Evolutionary conservation across 1,140 invertebrate species (phyloP), one percentile per base, ranked within the genome.

Genomic region (Dolichoris vasculosae): DNA sequence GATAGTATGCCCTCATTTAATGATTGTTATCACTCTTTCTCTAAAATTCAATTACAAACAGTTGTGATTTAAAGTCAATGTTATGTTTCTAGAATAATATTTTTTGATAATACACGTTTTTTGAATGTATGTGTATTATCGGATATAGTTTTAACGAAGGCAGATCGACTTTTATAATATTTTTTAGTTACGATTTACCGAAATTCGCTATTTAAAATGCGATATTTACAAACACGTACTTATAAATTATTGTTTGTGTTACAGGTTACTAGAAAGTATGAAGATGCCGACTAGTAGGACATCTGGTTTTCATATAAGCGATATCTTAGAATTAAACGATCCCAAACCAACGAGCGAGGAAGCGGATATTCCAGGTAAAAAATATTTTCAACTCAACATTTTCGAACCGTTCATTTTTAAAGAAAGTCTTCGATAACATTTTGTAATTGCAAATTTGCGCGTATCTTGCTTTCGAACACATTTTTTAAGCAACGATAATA

Each of bases 241-340:
- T 26, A 59, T 26, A 59, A 59, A 26, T 71, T 2, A 35, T 40
- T 78, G 2, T 9, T 69, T 17, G 46, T 90, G 86, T 93, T 93
- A 20, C 91, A 94, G 94, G 90, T 88, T 94, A 71, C 88, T 94
- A 69, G 94, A 94, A 85, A 94, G 93, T 77, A 94, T 94, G 89
- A 94, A 94, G 89, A 94, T 94, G 90, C 93, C 93, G 87, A 90
- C 93, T 20, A 90, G 92, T 23, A 89, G 96, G 63, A 94, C 94
- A 0, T 95, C 95, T 0, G 95, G 96, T 55, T 97, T 97, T 88
- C 96, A 96, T 89, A 96, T 97, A 88, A 96, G 95, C 79, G 96
- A 97, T 89, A 96, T 97, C 87, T 91, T 97, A 69, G 96, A 96
- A 40, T 90, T 96, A 83, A 95, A 95, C 85, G 94, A 93, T 30